These are phyloP conservation scores for Notarius quadriscutis DNA, from an alignment of 2,113 vertebrate species.

Conservation along the genomic window DNA sequence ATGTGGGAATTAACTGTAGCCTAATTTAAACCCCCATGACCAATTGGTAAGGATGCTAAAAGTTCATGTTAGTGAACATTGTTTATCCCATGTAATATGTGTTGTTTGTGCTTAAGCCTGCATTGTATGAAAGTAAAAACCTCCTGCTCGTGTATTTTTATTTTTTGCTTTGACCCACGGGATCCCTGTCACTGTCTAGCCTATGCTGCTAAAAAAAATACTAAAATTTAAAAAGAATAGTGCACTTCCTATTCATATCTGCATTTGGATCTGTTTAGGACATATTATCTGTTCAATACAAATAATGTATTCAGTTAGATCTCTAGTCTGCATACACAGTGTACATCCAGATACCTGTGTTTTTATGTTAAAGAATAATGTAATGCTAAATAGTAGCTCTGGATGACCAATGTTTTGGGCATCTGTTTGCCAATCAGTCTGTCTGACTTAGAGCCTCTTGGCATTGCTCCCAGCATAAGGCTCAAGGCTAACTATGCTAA, in stretches of 20 bases:
- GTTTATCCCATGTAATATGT: not conserved
- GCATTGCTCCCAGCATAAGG: slow-evolving; percentile 68
- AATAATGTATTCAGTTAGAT: not conserved
- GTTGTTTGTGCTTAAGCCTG: not conserved
- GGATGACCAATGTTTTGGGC: slow-evolving; percentile 16
- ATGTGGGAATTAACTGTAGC: not conserved
- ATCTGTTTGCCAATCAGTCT: slow-evolving; percentile 44
- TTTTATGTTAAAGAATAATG: slow-evolving; percentile 23
- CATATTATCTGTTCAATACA: not conserved
- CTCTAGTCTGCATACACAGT: not conserved
- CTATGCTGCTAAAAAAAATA: not conserved
- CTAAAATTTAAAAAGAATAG: not conserved
- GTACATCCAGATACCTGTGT: not conserved
- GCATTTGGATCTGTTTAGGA: not conserved
- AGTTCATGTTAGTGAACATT: not conserved
- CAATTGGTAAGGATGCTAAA: not conserved
- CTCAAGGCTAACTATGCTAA: slow-evolving; percentile 62
- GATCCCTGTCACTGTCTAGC: not conserved
- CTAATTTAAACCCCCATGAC: not conserved
- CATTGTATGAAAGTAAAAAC: not conserved
- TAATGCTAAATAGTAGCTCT: slow-evolving; percentile 40
- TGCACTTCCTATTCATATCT: not conserved
- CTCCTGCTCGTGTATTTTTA: not conserved
- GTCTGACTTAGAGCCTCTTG: slow-evolving; percentile 52
- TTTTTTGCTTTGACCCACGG: not conserved